phyloP scores from a whole-genome alignment of 2,797 vertebrate genomes.

The Caiman crocodilus region DNA sequence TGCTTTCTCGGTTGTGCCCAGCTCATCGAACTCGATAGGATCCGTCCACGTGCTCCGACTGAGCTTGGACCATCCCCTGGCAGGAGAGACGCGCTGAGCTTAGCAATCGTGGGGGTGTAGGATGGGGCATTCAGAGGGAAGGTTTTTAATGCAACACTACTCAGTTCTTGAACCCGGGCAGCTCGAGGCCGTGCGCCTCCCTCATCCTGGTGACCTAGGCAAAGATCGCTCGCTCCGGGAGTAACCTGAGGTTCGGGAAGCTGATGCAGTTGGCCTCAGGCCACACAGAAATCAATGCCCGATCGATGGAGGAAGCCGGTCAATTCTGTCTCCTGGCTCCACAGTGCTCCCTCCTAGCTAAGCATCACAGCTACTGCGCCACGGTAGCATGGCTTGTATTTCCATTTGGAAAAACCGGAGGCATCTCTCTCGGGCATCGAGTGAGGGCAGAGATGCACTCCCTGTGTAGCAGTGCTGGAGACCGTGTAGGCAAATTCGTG shows the following conservation, averaged over 20 bases:
- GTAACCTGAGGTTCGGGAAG: fast-evolving
- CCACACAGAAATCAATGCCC: not conserved
- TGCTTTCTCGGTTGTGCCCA: fast-evolving
- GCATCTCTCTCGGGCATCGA: not conserved
- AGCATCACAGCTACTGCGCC: not conserved
- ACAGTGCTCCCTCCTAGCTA: not conserved
- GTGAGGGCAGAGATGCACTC: not conserved
- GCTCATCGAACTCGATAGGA: not conserved
- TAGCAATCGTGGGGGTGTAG: not conserved
- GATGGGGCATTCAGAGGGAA: not conserved
- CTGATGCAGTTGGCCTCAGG: fast-evolving
- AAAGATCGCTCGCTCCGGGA: fast-evolving
- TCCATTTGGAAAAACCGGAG: not conserved
- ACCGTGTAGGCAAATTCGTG: too few species aligned
- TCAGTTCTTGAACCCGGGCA: not conserved
- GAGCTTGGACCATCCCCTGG: not conserved
- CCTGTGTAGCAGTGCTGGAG: not conserved
- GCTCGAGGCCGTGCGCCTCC: not conserved
- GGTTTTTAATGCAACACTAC: not conserved
- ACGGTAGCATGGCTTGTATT: not conserved
- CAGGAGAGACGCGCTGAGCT: not conserved
- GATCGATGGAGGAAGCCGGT: not conserved
- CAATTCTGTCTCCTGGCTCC: not conserved
- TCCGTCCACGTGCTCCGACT: not conserved
- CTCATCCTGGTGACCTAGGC: not conserved